A percentile compares a stretch with the other conserved stretches of the same genome.
Evolutionary conservation across 2,797 vertebrate species (phyloP).

Genomic region (Cyclopterus lumpus): DNA sequence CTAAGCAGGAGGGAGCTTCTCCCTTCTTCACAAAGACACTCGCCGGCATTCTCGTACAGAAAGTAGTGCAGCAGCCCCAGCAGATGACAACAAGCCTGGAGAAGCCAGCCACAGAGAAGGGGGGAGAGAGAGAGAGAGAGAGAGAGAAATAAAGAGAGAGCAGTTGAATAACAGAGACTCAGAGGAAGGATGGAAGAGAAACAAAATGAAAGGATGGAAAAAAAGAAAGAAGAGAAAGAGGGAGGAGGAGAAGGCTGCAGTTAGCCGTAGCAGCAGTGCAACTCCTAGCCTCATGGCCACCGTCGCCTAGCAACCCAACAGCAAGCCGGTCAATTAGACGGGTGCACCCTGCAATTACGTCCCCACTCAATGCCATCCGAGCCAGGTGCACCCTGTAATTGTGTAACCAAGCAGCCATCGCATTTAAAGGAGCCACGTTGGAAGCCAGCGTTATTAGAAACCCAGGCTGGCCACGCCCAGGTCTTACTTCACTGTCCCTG

Average conservation of each 20-base stretch:
- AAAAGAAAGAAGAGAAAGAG: background rate
- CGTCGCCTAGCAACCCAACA: constrained; percentile 64
- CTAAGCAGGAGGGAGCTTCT: constrained; percentile 59
- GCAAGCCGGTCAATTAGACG: constrained; percentile 73
- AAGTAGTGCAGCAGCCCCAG: constrained; percentile 77
- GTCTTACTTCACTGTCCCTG: constrained; percentile 54
- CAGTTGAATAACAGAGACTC: background rate
- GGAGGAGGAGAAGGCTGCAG: constrained; percentile 51
- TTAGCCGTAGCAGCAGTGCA: constrained; percentile 67
- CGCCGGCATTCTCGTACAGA: constrained; percentile 73
- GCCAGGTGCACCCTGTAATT: constrained; percentile 83
- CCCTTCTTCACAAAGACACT: constrained; percentile 55
- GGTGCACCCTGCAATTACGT: constrained; percentile 76
- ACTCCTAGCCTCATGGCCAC: constrained; percentile 53
- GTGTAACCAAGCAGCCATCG: constrained; percentile 74
- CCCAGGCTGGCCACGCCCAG: constrained; percentile 82
- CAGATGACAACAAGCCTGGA: constrained; percentile 80
- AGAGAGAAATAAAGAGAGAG: constrained; percentile 16
- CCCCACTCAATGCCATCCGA: constrained; percentile 64
- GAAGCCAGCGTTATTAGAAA: constrained; percentile 73
- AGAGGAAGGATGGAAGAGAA: constrained; percentile 9
- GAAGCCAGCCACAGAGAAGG: constrained; percentile 72
- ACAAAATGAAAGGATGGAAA: constrained; percentile 3
- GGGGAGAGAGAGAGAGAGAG: constrained; percentile 2
- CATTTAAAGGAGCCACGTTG: constrained; percentile 72